Percentiles rank a stretch among this genome's conserved stretches.
These are phyloP conservation scores for Galaxea fascicularis DNA, from an alignment of 92 coral and sea anemone species.

Conservation along the genomic window DNA sequence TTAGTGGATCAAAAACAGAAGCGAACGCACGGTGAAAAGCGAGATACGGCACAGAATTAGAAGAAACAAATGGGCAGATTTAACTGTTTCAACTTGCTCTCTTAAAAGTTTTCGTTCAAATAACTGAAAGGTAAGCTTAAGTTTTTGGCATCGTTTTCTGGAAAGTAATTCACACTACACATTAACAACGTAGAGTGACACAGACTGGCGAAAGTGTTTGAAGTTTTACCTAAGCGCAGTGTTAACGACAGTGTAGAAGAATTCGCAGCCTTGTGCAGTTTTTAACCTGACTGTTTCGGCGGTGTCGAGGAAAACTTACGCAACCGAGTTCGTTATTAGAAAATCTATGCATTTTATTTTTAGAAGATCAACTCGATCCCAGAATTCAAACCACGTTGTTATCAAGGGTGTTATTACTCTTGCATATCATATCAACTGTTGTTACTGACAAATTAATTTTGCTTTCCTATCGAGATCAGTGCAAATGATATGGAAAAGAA, in stretches of 20 bases:
- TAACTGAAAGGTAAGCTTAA: not conserved
- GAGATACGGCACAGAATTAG: not conserved
- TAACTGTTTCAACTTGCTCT: not conserved
- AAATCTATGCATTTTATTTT: not conserved
- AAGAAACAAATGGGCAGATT: not conserved
- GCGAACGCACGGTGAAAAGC: not conserved
- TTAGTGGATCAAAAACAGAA: conserved; percentile 5
- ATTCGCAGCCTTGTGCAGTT: not conserved
- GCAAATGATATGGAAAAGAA: not conserved
- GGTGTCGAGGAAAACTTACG: not conserved
- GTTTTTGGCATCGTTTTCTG: not conserved
- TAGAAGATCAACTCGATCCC: not conserved
- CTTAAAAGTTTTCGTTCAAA: not conserved
- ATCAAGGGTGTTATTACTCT: not conserved
- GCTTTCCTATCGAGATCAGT: not conserved
- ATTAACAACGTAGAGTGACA: not conserved
- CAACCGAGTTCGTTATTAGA: not conserved
- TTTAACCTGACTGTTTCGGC: not conserved
- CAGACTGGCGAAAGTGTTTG: too few relatives aligned
- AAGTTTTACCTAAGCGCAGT: too few relatives aligned
- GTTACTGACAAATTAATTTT: not conserved
- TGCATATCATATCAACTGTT: not conserved
- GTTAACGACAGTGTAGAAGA: not conserved
- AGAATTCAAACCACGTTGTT: conserved; percentile 2
- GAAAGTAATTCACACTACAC: not conserved